Evolutionary conservation across 1,140 invertebrate species (phyloP).

Genomic region (Diprion similis): DNA sequence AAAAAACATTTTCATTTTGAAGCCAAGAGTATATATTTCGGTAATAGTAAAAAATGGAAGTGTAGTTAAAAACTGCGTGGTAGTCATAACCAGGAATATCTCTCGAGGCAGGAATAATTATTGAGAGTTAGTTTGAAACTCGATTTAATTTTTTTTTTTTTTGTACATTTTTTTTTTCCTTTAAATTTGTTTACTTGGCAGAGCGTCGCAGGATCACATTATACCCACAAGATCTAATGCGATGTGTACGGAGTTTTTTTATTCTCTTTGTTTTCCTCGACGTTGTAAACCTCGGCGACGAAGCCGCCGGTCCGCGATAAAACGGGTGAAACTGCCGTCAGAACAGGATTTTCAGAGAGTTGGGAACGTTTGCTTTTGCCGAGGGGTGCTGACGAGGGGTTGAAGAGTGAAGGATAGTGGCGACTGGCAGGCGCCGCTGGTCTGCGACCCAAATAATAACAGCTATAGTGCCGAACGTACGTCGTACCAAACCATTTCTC

Average conservation of each 20-base stretch:
- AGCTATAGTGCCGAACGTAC: constrained; percentile 13
- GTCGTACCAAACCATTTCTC: not conserved
- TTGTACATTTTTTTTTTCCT: not conserved
- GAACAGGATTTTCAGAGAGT: constrained; percentile 5
- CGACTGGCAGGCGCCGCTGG: constrained; percentile 38
- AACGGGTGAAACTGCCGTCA: not conserved
- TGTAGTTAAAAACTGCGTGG: no score
- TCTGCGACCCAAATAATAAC: constrained; percentile 49
- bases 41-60: no score
- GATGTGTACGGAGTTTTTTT: no score
- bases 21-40: no score
- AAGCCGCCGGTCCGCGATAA: not conserved
- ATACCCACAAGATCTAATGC: not conserved
- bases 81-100: no score
- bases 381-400: constrained; percentile 20
- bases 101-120: no score
- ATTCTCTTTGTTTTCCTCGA: not conserved
- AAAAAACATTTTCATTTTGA: no score
- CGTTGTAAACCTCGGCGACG: not conserved
- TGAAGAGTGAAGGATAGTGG: constrained; percentile 35
- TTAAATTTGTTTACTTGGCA: not conserved
- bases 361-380: constrained; percentile 4
- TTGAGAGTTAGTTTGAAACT: not conserved
- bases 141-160: not conserved
- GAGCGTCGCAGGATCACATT: not conserved